Base-by-base conservation (phyloP, 2,888 invertebrate genomes). In the Rotaria socialis region DNA sequence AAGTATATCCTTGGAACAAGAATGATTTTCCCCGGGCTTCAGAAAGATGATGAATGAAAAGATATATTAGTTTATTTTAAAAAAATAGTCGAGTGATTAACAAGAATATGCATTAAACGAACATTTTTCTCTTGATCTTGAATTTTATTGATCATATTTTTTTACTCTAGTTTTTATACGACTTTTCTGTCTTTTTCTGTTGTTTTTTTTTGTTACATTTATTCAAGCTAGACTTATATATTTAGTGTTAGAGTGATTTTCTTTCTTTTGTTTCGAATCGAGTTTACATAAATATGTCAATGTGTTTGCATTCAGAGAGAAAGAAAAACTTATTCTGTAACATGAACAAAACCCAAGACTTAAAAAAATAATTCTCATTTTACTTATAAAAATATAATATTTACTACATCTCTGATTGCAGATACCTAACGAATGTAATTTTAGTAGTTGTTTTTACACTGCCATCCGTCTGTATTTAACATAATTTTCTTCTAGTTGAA, bases 1-100 rank as follows among this genome's bases (percentile, higher is more conserved):
- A 98, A 98, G 92, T 99, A 96, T 93, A 99, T 98, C 93, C 97
- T 97, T 87, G 98, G 98, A 89, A 99, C 98, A 88, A 99, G 99
- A 92, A 99, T 99, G 98, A 95, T 99, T 91, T 99, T 99, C 90
- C 97, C 97, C 88, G 97, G 97, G 88, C 92, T 98, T 90, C 98
- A 98, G 93, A 98, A 98, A 92, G 94, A 95, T 60, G 94, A 95
- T 87, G 98, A 99, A 89, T 94, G 98, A 88, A 95, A 93, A 24
- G 96, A 99, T 92, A 93, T 99, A 87, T 97, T 98, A 89, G 96
- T 97, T 58, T 98, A 97, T 92, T 92, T 97, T 2, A 89, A 94
- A 95, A 92, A 92, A 93, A 87, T 92, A 95, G 19, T 94, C 94
- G 88, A 95, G 95, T 6, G 19, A 35, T 16, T 14, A 41, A 27